A percentile compares a stretch with the other conserved stretches of the same genome.
These are phyloP conservation scores for Colletes collaris DNA, from an alignment of 2,888 invertebrate genomes.

Conservation along the genomic window DNA sequence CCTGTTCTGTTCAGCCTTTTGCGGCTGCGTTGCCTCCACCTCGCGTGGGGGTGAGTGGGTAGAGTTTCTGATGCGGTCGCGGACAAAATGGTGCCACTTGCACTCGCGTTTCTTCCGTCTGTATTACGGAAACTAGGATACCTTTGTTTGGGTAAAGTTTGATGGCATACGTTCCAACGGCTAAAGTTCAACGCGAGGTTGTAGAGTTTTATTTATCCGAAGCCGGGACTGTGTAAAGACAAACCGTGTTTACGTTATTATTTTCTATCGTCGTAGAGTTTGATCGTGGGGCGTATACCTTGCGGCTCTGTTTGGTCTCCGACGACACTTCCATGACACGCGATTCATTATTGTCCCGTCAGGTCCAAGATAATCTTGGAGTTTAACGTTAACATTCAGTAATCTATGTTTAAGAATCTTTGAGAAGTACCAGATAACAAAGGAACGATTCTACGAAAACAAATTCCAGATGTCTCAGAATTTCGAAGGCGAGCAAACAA, in stretches of 20 bases:
- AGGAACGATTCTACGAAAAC: too few species aligned
- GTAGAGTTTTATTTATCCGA: not conserved
- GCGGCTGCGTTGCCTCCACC: conserved; percentile 35
- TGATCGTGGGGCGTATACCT: not conserved
- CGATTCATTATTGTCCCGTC: not conserved
- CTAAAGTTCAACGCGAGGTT: not conserved
- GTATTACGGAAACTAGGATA: not conserved
- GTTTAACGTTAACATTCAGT: too few species aligned
- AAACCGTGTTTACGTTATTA: conserved; percentile 1
- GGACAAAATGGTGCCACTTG: conserved; percentile 48
- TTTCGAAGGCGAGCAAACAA: not conserved
- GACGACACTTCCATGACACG: not conserved
- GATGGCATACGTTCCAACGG: not conserved
- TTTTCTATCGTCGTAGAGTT: not conserved
- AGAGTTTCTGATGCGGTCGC: not conserved
- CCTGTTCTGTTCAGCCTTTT: conserved; percentile 18
- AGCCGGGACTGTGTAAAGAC: conserved; percentile 8
- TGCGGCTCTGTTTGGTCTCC: not conserved
- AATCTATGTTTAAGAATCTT: too few species aligned
- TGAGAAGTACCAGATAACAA: too few species aligned
- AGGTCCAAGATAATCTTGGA: too few species aligned
- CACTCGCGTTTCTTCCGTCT: not conserved
- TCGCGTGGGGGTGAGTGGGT: conserved; percentile 10
- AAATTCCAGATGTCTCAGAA: not conserved
- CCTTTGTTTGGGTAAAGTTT: not conserved